Conservation (phyloP, 2,888 invertebrate genomes). For the Gerris lacustris region DNA sequence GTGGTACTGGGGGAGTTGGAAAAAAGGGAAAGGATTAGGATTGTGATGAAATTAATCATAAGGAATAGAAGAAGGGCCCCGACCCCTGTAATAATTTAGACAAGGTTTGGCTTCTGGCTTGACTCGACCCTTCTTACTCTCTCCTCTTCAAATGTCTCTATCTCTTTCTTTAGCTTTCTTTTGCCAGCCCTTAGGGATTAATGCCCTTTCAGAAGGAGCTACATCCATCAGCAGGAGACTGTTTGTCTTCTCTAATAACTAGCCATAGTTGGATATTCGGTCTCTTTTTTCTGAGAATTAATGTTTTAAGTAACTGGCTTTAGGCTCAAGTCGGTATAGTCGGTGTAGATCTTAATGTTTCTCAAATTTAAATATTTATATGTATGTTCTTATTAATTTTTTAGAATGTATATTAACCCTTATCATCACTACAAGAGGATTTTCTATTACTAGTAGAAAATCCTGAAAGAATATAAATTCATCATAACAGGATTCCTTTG, state of each 20-base stretch:
- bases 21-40: not conserved
- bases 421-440: too few relatives aligned
- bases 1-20: not conserved
- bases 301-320: not conserved
- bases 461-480: too few relatives aligned
- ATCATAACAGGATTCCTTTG: too few relatives aligned
- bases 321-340: too few relatives aligned
- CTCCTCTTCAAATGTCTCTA: not conserved
- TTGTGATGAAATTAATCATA: conserved; percentile 5
- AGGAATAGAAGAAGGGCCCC: conserved; percentile 1
- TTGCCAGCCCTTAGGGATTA: not conserved
- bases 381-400: too few relatives aligned
- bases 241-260: not conserved
- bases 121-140: not conserved
- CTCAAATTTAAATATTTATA: too few relatives aligned
- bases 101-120: conserved; percentile 3
- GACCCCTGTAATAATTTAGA: not conserved
- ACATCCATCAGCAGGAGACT: conserved; percentile 1
- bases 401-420: too few relatives aligned
- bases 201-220: not conserved
- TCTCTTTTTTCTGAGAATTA: not conserved
- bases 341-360: too few relatives aligned
- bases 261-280: not conserved
- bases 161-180: too few relatives aligned
- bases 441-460: too few relatives aligned